Conservation (phyloP, 2,113 vertebrate species). For the Asarcornis scutulata region DNA sequence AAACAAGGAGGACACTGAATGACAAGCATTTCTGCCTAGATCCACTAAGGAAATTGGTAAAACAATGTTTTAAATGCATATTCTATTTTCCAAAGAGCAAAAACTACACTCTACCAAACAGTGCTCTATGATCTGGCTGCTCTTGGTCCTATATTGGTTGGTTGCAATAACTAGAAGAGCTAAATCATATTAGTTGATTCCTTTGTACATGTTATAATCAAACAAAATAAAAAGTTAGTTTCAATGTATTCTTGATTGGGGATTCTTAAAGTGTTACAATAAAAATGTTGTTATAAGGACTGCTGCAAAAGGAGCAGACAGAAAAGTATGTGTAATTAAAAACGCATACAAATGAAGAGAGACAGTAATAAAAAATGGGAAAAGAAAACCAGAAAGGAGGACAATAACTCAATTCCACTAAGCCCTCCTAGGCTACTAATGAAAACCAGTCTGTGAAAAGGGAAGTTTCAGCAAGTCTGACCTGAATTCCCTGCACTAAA, state of each 20-base stretch:
- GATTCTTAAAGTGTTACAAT: not conserved
- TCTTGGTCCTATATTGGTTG: not conserved
- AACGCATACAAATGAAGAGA: not conserved
- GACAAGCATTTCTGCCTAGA: not conserved
- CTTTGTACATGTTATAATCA: not conserved
- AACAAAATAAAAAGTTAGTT: not conserved
- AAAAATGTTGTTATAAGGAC: not conserved
- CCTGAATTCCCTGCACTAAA: constrained; percentile 36
- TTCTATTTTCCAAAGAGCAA: not conserved
- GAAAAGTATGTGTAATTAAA: not conserved
- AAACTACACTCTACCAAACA: not conserved
- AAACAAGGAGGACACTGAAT: not conserved
- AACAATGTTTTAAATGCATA: not conserved
- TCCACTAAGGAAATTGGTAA: not conserved
- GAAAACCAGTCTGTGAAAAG: not conserved
- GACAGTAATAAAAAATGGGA: not conserved
- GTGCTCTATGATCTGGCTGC: not conserved
- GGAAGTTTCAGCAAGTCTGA: constrained; percentile 1
- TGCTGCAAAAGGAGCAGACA: not conserved
- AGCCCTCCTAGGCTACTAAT: not conserved
- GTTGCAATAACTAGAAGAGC: not conserved
- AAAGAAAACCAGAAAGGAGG: not conserved
- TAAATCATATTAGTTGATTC: not conserved
- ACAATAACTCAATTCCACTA: not conserved
- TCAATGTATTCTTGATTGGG: not conserved